These are phyloP conservation scores for Crotalus adamanteus DNA, from an alignment of 2,797 vertebrate species.

Conservation along the genomic window DNA sequence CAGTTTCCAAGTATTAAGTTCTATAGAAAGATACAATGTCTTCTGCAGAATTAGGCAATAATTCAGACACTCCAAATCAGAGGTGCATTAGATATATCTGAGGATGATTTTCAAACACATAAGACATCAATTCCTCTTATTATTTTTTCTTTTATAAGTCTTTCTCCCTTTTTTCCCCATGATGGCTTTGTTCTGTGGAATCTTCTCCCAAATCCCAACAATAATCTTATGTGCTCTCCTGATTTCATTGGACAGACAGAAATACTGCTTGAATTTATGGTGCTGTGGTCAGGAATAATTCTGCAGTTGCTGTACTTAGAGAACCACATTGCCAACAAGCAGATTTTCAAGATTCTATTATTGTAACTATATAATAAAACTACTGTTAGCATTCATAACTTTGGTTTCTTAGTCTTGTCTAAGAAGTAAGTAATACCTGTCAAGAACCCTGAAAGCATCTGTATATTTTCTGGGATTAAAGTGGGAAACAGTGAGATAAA, in stretches of 20 bases:
- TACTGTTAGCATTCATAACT: not conserved
- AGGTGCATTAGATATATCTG: not conserved
- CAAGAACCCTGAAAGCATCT: not conserved
- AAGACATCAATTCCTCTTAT: not conserved
- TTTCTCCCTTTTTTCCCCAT: not conserved
- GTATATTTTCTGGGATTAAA: not conserved
- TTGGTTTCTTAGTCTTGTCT: not conserved
- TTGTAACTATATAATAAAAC: not conserved
- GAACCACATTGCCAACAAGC: not conserved
- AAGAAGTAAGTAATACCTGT: not conserved
- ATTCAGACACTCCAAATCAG: not conserved
- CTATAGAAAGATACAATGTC: not conserved
- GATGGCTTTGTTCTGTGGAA: not conserved
- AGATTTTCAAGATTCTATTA: not conserved
- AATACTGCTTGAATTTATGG: not conserved
- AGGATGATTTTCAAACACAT: not conserved
- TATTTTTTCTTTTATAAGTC: not conserved
- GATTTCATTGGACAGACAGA: not conserved
- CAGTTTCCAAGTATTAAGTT: conserved; percentile 18
- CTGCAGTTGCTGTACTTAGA: not conserved
- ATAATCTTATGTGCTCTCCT: not conserved
- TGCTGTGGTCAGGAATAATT: not conserved
- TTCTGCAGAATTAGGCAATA: not conserved
- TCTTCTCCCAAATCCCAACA: not conserved
- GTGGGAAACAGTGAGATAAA: not conserved